Base-by-base conservation (phyloP, 2,797 vertebrate genomes). In the Typhlichthys subterraneus region DNA sequence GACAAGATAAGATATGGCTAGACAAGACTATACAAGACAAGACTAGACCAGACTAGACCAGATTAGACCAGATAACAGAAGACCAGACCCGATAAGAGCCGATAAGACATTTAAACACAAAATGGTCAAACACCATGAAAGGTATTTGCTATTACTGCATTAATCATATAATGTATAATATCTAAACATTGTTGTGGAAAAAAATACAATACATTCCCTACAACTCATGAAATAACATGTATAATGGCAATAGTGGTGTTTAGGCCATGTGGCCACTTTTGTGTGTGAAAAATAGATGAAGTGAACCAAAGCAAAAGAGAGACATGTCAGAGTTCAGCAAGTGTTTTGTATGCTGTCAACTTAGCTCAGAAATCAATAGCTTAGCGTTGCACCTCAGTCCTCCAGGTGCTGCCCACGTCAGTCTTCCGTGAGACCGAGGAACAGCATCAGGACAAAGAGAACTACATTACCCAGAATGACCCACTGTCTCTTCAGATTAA, bases 301-400 rank as follows among this genome's bases (percentile, higher is more conserved):
- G 67, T 80, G 69, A 79, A 67, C 45, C 57, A 66, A 61, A 83
- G 69, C 79, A 78, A 68, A 65, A 46, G 59, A 73, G 72, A 53
- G 29, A 57, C 69, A 63, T 63, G 59, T 66, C 69, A 61, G 79
- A 82, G 85, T 86, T 79, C 82, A 80, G 63, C 15, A 65, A 75
- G 82, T 77, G 67, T 80, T 88, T 87, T 90, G 88, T 85, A 82
- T 85, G 81, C 81, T 89, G 87, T 88, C 86, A 84, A 77, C 77
- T 82, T 87, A 85, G 88, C 88, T 90, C 84, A 86, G 73, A 88
- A 90, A 91, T 90, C 89, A 86, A 90, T 90, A 86, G 84, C 83
- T 83, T 85, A 87, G 79, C 82, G 81, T 88, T 87, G 79, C 63
- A 73, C 77, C 77, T 80, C 63, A 68, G 81, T 87, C 84, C 83